A percentile compares a stretch with the other conserved stretches of the same genome.
Conservation (phyloP, 2,888 invertebrate genomes). For the Mayetiola destructor region DNA sequence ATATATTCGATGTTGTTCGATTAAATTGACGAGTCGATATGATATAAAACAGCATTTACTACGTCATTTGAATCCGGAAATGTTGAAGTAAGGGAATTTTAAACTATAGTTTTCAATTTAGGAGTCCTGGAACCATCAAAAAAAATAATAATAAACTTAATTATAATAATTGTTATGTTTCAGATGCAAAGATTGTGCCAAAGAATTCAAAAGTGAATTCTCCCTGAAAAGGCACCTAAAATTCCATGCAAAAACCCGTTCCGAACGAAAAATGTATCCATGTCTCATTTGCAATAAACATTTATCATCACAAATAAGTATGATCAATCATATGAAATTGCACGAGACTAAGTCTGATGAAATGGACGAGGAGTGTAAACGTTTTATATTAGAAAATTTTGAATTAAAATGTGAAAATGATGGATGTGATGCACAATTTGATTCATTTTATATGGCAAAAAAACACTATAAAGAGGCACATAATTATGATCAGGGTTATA, state of each 20-base stretch:
- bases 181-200: neutral
- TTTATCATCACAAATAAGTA: neutral
- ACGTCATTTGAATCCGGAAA: neutral
- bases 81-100: neutral
- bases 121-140: no score
- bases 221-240: neutral
- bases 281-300: neutral
- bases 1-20: neutral
- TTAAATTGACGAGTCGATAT: neutral
- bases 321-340: neutral
- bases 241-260: neutral
- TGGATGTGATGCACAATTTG: neutral
- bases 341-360: neutral
- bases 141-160: no score
- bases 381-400: neutral
- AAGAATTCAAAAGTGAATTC: neutral
- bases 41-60: neutral
- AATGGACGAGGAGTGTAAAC: neutral
- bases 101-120: no score
- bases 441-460: neutral
- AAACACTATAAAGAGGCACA: neutral
- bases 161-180: neutral
- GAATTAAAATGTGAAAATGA: neutral
- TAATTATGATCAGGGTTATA: neutral
- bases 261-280: neutral